These are phyloP conservation scores for Corythornis leucogaster DNA, from an alignment of 2,797 vertebrate genomes.

Conservation along the genomic window DNA sequence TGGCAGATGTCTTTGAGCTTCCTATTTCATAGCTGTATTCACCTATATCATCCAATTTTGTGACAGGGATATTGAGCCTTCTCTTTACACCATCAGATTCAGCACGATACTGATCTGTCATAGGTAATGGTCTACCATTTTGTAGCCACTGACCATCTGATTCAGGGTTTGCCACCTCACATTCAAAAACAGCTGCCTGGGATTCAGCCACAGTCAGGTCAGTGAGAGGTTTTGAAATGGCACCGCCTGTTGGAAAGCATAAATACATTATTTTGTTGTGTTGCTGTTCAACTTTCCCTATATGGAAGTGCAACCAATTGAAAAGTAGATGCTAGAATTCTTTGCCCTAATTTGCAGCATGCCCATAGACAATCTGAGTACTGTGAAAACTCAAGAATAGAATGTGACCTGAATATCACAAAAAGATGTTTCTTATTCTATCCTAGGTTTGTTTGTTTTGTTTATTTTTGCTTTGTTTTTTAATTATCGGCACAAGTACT, in stretches of 20 bases:
- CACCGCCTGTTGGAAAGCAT: constrained; percentile 85
- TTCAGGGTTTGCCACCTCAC: constrained; percentile 92
- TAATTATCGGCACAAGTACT: not conserved
- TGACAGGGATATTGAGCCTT: constrained; percentile 85
- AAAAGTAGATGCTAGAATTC: not conserved
- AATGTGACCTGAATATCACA: not conserved
- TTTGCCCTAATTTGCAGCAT: not conserved
- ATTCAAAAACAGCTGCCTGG: constrained; percentile 91
- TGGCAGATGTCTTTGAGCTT: constrained; percentile 94
- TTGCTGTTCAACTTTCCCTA: not conserved
- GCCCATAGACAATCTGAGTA: not conserved
- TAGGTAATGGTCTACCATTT: constrained; percentile 85
- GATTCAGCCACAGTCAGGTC: constrained; percentile 94
- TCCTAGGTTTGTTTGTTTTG: not conserved
- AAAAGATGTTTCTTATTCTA: not conserved
- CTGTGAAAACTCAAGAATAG: not conserved
- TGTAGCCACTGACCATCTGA: constrained; percentile 92
- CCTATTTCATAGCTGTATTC: constrained; percentile 97
- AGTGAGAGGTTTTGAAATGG: constrained; percentile 92
- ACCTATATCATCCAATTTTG: constrained; percentile 90
- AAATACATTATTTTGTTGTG: not conserved
- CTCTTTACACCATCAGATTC: constrained; percentile 86
- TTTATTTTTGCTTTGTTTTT: not conserved
- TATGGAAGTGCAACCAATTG: accelerated
- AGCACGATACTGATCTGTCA: constrained; percentile 84